A percentile compares a stretch with the other conserved stretches of the same genome.
Evolutionary conservation across 2,888 invertebrate species (phyloP).

Genomic region (Monopis laevigella): DNA sequence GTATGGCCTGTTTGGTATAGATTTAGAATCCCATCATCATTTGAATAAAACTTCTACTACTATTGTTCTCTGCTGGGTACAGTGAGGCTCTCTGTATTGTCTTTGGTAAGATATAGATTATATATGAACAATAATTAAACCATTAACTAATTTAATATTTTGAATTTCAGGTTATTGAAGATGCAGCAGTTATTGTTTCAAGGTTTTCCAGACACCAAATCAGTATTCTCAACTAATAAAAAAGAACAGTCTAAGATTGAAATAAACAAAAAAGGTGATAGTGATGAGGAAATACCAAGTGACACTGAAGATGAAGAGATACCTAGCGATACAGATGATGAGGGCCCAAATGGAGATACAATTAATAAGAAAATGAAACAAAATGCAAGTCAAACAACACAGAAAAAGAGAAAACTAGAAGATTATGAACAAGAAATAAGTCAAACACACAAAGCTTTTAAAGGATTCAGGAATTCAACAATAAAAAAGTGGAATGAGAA

Average conservation of each 20-base stretch:
- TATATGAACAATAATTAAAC: too few species aligned
- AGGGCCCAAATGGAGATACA: slow-evolving; percentile 31
- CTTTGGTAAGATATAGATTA: too few species aligned
- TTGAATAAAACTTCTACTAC: too few species aligned
- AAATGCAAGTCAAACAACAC: slow-evolving; percentile 23
- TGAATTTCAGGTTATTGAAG: slow-evolving; percentile 37
- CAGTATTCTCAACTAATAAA: slow-evolving; percentile 37
- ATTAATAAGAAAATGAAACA: slow-evolving; percentile 21
- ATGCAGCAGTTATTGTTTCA: slow-evolving; percentile 60
- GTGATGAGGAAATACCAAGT: slow-evolving; percentile 53
- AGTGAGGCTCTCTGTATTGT: too few species aligned
- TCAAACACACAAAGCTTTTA: slow-evolving; percentile 68
- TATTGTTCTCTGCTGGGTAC: too few species aligned
- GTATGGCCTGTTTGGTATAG: too few species aligned
- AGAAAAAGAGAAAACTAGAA: slow-evolving; percentile 62
- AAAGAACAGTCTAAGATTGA: slow-evolving; percentile 24
- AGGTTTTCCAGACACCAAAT: slow-evolving; percentile 76
- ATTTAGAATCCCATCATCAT: too few species aligned
- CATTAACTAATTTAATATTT: too few species aligned
- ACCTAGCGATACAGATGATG: slow-evolving; percentile 67
- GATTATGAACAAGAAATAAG: slow-evolving; percentile 69
- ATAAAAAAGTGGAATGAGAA: slow-evolving; percentile 97
- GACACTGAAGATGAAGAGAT: slow-evolving; percentile 73
- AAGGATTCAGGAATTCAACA: slow-evolving; percentile 76
- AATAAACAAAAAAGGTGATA: slow-evolving; percentile 49